Conservation (phyloP, 2,113 vertebrate genomes). For the Pyxicephalus adspersus region DNA sequence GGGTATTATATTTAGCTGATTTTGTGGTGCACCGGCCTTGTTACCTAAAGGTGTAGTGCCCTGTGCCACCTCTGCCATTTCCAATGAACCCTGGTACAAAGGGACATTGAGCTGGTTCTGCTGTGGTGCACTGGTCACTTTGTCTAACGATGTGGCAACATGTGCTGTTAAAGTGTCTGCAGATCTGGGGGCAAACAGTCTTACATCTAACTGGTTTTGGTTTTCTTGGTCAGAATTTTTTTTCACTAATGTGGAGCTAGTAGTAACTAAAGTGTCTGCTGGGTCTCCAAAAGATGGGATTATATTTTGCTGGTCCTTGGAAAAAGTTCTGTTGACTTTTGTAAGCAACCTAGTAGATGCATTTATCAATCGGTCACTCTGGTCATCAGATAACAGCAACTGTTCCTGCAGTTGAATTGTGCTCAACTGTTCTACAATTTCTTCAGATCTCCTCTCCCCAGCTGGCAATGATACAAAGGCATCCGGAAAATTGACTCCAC, state of each 20-base stretch:
- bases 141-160: no score
- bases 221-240: no score
- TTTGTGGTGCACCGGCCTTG: no score
- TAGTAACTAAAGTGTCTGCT: neutral
- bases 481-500: neutral
- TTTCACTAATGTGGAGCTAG: no score
- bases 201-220: no score
- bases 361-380: neutral
- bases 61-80: no score
- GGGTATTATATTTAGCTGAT: neutral
- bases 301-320: neutral
- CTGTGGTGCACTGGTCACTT: no score
- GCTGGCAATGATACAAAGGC: neutral
- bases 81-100: no score
- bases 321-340: neutral
- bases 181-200: no score
- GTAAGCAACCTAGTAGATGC: neutral
- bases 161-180: no score
- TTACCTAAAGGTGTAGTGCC: no score
- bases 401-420: neutral
- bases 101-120: no score
- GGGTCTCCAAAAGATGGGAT: neutral
- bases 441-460: neutral
- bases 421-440: neutral
- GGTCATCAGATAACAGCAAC: neutral